Evolutionary conservation across 2,797 vertebrate genomes (phyloP), one percentile per base, ranked within the genome.

Genomic region (Cyclura pinguis): DNA sequence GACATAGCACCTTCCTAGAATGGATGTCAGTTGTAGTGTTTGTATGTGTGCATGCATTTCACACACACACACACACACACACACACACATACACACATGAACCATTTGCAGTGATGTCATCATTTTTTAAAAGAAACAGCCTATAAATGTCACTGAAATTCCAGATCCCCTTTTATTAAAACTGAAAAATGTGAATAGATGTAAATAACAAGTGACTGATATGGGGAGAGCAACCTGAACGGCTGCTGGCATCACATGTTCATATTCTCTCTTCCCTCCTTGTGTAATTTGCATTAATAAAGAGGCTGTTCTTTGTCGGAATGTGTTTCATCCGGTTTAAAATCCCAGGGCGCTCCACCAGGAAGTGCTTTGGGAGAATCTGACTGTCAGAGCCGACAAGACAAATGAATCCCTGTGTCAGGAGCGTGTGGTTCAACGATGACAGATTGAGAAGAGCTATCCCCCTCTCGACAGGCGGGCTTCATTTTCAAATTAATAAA

Each of bases 401-500:
- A 99, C 98, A 98, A 98, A 99, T 99, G 98, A 98, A 98, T 98
- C 98, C 98, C 93, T 96, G 97, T 99, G 99, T 99, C 99, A 98
- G 98, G 97, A 98, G 97, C 97, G 98, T 98, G 98, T 98, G 98
- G 98, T 98, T 99, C 98, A 97, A 97, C 97, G 97, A 97, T 99
- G 99, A 99, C 99, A 99, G 98, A 99, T 98, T 98, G 99, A 99
- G 98, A 98, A 98, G 98, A 98, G 98, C 98, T 98, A 98, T 99
- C 98, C 98, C 98, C 98, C 98, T 98, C 98, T 98, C 98, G 98
- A 99, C 98, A 98, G 98, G 98, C 98, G 98, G 98, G 98, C 98
- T 99, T 99, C 98, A 99, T 98, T 99, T 98, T 99, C 98, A 98
- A 99, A 99, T 99, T 99, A 99, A 99, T 99, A 99, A 99, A 99